Percentiles rank a stretch among this genome's conserved stretches.
Conservation (phyloP, 2,113 vertebrate genomes). For the Microtus ochrogaster region DNA sequence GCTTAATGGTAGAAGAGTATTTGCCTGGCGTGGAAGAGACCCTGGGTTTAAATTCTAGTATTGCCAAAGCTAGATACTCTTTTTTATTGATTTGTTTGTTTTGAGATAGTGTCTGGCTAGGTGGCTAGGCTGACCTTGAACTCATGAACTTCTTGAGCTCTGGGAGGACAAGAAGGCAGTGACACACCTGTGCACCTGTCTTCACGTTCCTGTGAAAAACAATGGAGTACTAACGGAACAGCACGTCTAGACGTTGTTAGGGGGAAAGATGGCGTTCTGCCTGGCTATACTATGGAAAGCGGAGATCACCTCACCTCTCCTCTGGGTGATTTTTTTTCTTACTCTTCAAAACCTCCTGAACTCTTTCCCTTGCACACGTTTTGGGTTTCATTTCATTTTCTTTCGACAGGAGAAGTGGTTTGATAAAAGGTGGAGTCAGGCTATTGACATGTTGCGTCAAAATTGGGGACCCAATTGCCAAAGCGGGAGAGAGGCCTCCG, state of each 20-base stretch:
- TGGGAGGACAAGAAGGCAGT: background rate
- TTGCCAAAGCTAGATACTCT: background rate
- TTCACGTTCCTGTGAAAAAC: background rate
- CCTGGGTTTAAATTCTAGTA: background rate
- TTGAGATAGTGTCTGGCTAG: background rate
- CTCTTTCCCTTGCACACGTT: background rate
- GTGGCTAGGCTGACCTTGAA: background rate
- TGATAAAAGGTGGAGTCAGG: background rate
- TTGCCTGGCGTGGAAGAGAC: background rate
- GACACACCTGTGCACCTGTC: background rate
- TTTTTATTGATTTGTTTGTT: background rate
- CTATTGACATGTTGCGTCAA: background rate
- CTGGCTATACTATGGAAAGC: background rate
- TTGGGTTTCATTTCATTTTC: background rate
- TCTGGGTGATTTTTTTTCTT: background rate
- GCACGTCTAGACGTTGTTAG: background rate
- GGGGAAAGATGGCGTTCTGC: background rate
- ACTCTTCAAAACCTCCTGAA: background rate
- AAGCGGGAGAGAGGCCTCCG: too few species aligned
- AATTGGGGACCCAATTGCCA: fast-evolving
- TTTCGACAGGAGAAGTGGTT: background rate
- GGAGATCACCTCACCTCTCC: background rate
- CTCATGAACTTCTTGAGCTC: background rate
- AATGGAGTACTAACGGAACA: background rate
- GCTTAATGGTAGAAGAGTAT: background rate